Percentiles rank a stretch among this genome's conserved stretches.
These are phyloP conservation scores for Ovis canadensis DNA, from an alignment of 2,113 vertebrate genomes.

Conservation along the genomic window DNA sequence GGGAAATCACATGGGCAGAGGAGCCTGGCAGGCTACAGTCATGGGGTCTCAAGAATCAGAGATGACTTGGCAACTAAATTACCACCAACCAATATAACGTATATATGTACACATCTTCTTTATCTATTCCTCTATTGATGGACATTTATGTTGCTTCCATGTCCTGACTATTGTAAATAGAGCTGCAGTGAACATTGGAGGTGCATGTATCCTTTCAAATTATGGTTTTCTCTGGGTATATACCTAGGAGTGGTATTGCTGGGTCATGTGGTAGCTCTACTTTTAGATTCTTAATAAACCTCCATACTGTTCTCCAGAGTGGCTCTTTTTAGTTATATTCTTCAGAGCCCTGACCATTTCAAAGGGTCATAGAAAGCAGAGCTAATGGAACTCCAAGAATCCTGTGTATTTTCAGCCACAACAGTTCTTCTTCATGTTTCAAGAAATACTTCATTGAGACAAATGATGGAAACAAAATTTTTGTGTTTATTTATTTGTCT, in stretches of 20 bases:
- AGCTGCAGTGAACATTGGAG: background rate
- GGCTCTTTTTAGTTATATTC: background rate
- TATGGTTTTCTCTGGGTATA: background rate
- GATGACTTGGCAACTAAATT: background rate
- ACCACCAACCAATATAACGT: background rate
- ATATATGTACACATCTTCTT: background rate
- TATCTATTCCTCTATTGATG: background rate
- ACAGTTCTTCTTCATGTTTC: background rate
- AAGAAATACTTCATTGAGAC: background rate
- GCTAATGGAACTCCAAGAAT: background rate
- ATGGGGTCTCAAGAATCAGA: background rate
- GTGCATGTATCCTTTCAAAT: background rate
- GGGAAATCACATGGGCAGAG: background rate
- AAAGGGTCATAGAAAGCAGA: background rate
- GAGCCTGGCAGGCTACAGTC: background rate
- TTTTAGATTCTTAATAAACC: background rate
- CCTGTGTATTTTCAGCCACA: background rate
- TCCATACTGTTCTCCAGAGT: background rate
- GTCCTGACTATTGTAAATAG: background rate
- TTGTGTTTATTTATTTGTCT: background rate
- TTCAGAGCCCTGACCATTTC: background rate
- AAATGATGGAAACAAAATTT: background rate
- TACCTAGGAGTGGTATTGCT: background rate
- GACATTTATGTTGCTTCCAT: background rate
- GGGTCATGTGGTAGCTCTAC: background rate